A percentile compares a stretch with the other conserved stretches of the same genome.
phyloP scores from a whole-genome alignment of 2,797 vertebrate genomes.

The Holocentrus rufus region DNA sequence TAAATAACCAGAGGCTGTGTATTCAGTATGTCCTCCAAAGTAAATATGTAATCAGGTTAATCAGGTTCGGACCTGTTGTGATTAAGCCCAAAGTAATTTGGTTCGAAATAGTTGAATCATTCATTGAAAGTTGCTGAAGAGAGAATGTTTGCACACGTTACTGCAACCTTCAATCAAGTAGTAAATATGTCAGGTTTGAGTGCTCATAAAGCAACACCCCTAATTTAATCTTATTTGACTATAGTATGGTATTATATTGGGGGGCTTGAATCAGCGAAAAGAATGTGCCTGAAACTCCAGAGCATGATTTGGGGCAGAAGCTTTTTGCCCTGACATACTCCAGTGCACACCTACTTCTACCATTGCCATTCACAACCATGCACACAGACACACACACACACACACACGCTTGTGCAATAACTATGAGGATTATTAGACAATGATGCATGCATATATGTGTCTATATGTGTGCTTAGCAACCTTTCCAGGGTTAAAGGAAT shows the following conservation, averaged over 20 bases:
- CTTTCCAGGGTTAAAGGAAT: no score
- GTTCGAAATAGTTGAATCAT: slow-evolving; percentile 39
- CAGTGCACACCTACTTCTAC: background rate
- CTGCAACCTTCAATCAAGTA: slow-evolving; percentile 71
- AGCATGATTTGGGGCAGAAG: slow-evolving; percentile 22
- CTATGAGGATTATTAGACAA: no score
- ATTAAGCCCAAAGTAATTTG: slow-evolving; percentile 46
- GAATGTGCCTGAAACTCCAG: slow-evolving; percentile 45
- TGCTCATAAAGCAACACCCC: slow-evolving; percentile 68
- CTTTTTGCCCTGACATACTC: slow-evolving; percentile 28
- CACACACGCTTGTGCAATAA: no score
- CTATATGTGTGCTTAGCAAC: no score
- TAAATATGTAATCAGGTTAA: slow-evolving; percentile 36
- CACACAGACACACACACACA: background rate
- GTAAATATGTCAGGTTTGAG: slow-evolving; percentile 74
- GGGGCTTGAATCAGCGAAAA: slow-evolving; percentile 36
- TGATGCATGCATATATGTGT: no score
- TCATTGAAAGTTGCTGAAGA: slow-evolving; percentile 56
- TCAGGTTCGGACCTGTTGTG: slow-evolving; percentile 67
- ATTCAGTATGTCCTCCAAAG: slow-evolving; percentile 31
- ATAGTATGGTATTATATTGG: slow-evolving; percentile 37
- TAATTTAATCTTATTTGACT: slow-evolving; percentile 56
- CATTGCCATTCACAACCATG: background rate
- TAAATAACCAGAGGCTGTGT: slow-evolving; percentile 37
- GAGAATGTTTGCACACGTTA: slow-evolving; percentile 25